Evolutionary conservation across 1,140 invertebrate genomes (phyloP), one percentile per base, ranked within the genome.

Genomic region (Scylla paramamosain): DNA sequence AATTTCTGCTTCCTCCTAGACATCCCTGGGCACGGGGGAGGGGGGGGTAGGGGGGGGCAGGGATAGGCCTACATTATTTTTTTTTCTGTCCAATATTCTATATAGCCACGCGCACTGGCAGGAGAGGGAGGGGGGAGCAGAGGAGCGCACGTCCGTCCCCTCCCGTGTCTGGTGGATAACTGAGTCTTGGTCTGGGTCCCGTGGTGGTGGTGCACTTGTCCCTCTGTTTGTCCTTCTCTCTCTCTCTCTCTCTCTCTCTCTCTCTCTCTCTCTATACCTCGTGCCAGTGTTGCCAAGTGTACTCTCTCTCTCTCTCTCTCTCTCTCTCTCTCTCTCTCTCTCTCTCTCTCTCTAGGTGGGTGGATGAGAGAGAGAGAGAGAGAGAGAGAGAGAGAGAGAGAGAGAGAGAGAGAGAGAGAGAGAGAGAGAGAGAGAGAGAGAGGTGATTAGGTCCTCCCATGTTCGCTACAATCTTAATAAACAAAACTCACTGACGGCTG

Each of bases 1-100:
- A 92, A 92, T 31, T 92, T 92, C 91, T 92, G 91, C 59, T 92
- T 92, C 16, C 91, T 67, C 16, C 91, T 52, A 28, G 91, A 92
- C 91, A 92, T 92, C 31, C 59, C 91, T 59, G 52, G 12, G 52
- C 52, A 59, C 52, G 0, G 52, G 52, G 52, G 52, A 16, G 1
- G 12, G 10, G 52, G 1, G 10, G 10, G 14, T 14, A 14, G 10
- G 52, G 2, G 52, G 52, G 52, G 52, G 52, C 10, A 20, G 52
- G 20, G 20, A n/a, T 25, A n/a, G 25, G 20, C 20, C 39, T 39
- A 39, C 39, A 39, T 39, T 1, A 39, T 39, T 39, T 6, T 39
- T 39, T 6, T 6, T 6, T 52, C 48, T 6, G 48, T 6, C 6
- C 48, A 14, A 14, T 7, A 14, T n/a, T n/a, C n/a, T 59, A 8